phyloP scores from a whole-genome alignment of 1,140 invertebrate species.

The Probaryconus sp. region DNA sequence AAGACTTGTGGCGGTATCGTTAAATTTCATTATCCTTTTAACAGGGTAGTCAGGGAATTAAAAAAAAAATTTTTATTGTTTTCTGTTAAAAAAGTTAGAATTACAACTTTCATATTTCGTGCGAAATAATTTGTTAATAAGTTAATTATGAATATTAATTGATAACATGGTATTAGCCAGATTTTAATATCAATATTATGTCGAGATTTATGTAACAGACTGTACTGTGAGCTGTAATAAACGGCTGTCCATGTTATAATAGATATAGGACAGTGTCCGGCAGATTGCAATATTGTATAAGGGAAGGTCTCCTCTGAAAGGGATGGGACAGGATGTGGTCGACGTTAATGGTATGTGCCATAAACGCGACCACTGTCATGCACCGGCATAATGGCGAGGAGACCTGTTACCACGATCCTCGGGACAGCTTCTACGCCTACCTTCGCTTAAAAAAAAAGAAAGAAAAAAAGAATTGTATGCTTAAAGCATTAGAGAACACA shows the following conservation, averaged over 20 bases:
- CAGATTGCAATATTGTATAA: conserved; percentile 51
- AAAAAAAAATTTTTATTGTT: too few relatives aligned
- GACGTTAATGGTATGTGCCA: conserved; percentile 53
- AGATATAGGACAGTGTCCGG: conserved; percentile 44
- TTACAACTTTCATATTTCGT: too few relatives aligned
- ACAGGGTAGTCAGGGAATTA: too few relatives aligned
- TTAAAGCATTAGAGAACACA: conserved; percentile 21
- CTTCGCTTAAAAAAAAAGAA: conserved; percentile 8
- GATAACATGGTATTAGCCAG: too few relatives aligned
- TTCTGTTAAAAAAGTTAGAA: too few relatives aligned
- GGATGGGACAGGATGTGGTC: conserved; percentile 43
- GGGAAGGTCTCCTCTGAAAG: conserved; percentile 35
- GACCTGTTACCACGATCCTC: conserved; percentile 40
- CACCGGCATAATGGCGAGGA: conserved; percentile 25
- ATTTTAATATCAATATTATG: neutral
- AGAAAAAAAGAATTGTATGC: conserved; percentile 11
- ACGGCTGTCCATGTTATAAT: conserved; percentile 46
- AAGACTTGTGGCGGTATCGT: too few relatives aligned
- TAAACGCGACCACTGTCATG: conserved; percentile 51
- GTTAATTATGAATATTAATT: too few relatives aligned
- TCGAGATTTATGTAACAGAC: conserved; percentile 34
- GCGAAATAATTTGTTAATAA: too few relatives aligned
- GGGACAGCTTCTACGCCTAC: conserved; percentile 26
- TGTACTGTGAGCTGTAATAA: conserved; percentile 32
- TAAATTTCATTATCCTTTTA: too few relatives aligned